phyloP scores from a whole-genome alignment of 2,113 vertebrate species.

The Herpetotheres cachinnans region DNA sequence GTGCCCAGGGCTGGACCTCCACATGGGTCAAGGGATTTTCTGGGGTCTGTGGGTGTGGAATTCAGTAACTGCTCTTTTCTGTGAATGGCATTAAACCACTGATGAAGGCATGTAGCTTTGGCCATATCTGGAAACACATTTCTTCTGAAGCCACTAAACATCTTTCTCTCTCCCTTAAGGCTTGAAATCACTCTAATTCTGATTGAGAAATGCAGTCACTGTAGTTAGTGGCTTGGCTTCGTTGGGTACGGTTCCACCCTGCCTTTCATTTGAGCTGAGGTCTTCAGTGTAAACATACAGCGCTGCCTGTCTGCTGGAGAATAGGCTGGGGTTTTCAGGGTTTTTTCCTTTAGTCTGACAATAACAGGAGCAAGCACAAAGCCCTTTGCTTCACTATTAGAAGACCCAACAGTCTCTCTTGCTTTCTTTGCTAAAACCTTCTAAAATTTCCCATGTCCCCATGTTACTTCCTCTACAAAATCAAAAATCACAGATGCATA shows the following conservation, averaged over 20 bases:
- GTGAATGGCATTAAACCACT: not conserved
- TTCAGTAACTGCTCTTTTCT: not conserved
- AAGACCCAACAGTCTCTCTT: not conserved
- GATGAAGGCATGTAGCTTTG: not conserved
- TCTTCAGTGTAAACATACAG: not conserved
- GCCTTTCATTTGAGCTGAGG: not conserved
- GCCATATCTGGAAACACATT: not conserved
- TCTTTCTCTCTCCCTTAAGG: not conserved
- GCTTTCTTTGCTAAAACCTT: not conserved
- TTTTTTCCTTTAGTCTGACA: constrained; percentile 6
- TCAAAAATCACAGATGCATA: not conserved
- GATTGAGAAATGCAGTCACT: not conserved
- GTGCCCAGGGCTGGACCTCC: not conserved
- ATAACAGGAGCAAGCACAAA: not conserved
- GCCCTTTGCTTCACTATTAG: not conserved
- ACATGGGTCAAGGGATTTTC: not conserved
- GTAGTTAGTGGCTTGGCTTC: not conserved
- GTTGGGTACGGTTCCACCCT: not conserved
- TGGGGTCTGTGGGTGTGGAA: not conserved
- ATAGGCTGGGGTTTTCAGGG: not conserved
- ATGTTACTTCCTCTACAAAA: not conserved
- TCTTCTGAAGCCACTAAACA: not conserved
- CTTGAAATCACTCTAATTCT: not conserved
- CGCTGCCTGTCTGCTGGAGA: not conserved
- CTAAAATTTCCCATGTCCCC: not conserved